phyloP scores from a whole-genome alignment of 2,888 invertebrate genomes.

The Brassicogethes aeneus region DNA sequence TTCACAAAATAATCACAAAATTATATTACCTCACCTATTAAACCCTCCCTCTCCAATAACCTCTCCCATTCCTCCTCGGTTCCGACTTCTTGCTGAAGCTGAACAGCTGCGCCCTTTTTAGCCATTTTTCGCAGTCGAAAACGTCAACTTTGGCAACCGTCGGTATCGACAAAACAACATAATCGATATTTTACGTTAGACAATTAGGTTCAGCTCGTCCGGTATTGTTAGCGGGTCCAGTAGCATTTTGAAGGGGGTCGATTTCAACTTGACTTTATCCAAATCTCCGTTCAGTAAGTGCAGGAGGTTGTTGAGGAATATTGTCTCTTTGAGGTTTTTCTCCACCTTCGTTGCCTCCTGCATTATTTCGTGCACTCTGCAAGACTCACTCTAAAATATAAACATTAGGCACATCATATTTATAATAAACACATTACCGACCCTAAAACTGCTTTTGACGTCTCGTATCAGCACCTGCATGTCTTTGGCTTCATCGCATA shows the following conservation, averaged over 20 bases:
- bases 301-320: constrained; percentile 49
- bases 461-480: constrained; percentile 22
- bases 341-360: constrained; percentile 42
- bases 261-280: constrained; percentile 29
- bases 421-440: constrained; percentile 11
- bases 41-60: constrained; percentile 64
- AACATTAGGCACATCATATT: not conserved
- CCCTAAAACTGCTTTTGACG: constrained; percentile 26
- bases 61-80: constrained; percentile 81
- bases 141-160: not conserved
- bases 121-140: constrained; percentile 42
- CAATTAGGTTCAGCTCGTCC: constrained; percentile 16
- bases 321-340: constrained; percentile 43
- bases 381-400: constrained; percentile 29
- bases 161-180: constrained; percentile 5
- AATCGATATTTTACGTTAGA: constrained; percentile 6
- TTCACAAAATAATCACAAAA: no score
- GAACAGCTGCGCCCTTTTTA: constrained; percentile 68
- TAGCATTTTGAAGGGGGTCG: constrained; percentile 23
- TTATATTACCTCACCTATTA: constrained; percentile 52
- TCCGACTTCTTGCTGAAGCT: constrained; percentile 70
- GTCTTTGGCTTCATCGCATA: constrained; percentile 25
- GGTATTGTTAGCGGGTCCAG: not conserved
- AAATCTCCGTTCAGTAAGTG: constrained; percentile 46
- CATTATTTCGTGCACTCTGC: constrained; percentile 29